A percentile compares a stretch with the other conserved stretches of the same genome.
Evolutionary conservation across 1,140 invertebrate genomes (phyloP).

Genomic region (Pissodes strobi): DNA sequence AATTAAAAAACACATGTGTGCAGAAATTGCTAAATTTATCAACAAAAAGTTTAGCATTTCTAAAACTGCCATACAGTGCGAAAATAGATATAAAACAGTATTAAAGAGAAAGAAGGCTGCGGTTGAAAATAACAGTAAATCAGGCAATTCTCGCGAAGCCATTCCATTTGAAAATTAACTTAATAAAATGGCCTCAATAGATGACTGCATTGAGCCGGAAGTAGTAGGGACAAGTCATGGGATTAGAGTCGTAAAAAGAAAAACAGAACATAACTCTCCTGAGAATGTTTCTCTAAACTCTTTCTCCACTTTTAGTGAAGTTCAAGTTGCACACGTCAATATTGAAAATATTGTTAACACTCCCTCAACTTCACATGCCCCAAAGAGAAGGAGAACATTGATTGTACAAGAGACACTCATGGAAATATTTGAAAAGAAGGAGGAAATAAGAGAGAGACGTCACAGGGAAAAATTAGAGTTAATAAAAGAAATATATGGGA

Average conservation of each 20-base stretch:
- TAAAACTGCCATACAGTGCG: background rate
- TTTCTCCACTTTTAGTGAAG: too few species aligned
- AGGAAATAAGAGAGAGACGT: slow-evolving; percentile 1
- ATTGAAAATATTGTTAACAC: too few species aligned
- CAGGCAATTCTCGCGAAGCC: too few species aligned
- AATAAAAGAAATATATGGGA: background rate
- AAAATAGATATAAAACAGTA: slow-evolving; percentile 10
- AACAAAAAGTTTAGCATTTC: background rate
- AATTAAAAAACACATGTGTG: slow-evolving; percentile 24
- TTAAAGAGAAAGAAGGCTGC: slow-evolving; percentile 16
- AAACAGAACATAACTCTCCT: background rate
- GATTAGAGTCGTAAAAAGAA: slow-evolving; percentile 11
- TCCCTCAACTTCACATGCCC: too few species aligned
- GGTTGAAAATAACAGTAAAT: background rate
- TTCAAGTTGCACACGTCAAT: background rate
- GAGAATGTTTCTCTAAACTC: too few species aligned
- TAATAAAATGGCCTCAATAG: too few species aligned
- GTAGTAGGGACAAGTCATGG: too few species aligned
- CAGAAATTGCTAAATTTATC: slow-evolving; percentile 8
- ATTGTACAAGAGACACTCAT: background rate
- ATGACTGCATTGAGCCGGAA: too few species aligned
- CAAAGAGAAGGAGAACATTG: background rate
- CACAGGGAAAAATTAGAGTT: slow-evolving; percentile 5
- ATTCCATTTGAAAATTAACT: too few species aligned
- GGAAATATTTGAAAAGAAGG: background rate